phyloP scores from a whole-genome alignment of 2,113 vertebrate species.

The Struthio camelus region DNA sequence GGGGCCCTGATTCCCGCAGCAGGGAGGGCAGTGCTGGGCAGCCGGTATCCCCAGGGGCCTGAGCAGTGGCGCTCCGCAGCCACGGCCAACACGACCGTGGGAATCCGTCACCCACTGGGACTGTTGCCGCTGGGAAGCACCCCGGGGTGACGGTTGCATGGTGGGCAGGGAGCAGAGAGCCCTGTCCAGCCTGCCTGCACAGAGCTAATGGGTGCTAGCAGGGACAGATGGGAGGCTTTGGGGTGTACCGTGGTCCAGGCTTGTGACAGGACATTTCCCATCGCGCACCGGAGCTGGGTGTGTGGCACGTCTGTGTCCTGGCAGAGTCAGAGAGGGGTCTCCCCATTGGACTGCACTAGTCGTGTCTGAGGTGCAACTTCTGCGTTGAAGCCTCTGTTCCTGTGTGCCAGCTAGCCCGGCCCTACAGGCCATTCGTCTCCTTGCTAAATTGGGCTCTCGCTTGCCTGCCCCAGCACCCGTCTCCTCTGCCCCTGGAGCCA shows the following conservation, averaged over 20 bases:
- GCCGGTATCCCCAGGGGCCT: too few relatives aligned
- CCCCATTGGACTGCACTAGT: neutral
- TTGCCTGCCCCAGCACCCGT: neutral
- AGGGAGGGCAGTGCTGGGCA: too few relatives aligned
- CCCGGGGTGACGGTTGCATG: too few relatives aligned
- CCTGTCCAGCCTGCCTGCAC: neutral
- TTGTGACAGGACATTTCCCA: neutral
- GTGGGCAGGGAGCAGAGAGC: too few relatives aligned
- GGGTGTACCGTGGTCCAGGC: neutral
- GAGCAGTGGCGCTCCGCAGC: too few relatives aligned
- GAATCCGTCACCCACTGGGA: neutral
- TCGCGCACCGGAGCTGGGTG: fast-evolving
- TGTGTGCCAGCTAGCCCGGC: neutral
- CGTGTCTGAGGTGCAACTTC: fast-evolving
- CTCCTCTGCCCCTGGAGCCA: neutral
- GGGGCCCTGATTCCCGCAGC: too few relatives aligned
- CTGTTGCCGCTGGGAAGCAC: neutral
- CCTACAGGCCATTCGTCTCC: neutral
- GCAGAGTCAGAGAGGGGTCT: neutral
- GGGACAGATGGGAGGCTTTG: neutral
- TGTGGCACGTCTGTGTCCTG: fast-evolving
- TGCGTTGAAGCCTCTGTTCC: neutral
- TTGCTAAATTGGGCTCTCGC: neutral
- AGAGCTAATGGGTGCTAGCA: neutral
- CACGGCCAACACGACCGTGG: too few relatives aligned